These are phyloP conservation scores for Buceros bicornis DNA, from an alignment of 2,797 vertebrate genomes.

Conservation along the genomic window DNA sequence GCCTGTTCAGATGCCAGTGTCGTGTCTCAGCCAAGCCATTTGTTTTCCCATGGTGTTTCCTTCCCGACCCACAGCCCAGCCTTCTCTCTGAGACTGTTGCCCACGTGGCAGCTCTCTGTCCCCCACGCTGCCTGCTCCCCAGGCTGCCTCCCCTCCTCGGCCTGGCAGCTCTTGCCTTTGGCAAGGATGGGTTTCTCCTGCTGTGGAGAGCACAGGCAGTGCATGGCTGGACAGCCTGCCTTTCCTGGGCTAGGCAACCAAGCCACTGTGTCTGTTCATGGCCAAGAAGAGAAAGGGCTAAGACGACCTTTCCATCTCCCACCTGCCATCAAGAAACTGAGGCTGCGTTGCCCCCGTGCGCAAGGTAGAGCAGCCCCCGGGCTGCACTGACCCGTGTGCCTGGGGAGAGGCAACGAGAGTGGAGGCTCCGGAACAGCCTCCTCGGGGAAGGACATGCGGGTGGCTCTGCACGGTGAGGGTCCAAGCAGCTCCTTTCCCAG, in stretches of 20 bases:
- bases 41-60: fast-evolving
- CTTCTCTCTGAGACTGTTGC: not conserved
- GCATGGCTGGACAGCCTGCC: no score
- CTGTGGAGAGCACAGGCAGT: not conserved
- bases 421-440: not conserved
- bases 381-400: not conserved
- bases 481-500: not conserved
- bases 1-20: not conserved
- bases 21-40: not conserved
- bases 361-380: not conserved
- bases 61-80: not conserved
- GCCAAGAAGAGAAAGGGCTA: fast-evolving
- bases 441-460: fast-evolving
- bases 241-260: not conserved
- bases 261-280: fast-evolving
- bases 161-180: not conserved
- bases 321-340: not conserved
- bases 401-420: not conserved
- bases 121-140: fast-evolving
- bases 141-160: not conserved
- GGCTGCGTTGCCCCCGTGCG: fast-evolving
- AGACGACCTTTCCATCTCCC: not conserved
- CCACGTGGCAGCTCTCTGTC: not conserved
- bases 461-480: fast-evolving
- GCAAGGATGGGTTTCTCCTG: not conserved